phyloP scores from a whole-genome alignment of 2,888 invertebrate genomes.

The Ypsolopha sequella region DNA sequence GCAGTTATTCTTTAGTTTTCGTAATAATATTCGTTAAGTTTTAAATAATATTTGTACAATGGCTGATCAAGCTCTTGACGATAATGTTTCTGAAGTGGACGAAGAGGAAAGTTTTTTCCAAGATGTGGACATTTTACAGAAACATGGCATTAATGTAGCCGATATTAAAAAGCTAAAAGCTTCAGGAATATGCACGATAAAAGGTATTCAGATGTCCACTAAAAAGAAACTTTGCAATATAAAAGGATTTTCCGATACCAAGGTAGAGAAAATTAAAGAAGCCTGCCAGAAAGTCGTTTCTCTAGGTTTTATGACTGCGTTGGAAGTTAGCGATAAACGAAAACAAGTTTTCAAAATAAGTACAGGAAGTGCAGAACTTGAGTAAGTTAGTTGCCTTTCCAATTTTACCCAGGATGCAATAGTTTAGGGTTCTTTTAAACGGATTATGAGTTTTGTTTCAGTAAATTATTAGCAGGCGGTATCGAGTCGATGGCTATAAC shows the following conservation, averaged over 20 bases:
- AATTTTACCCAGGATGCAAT: too few species aligned
- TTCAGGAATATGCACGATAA: slow-evolving; percentile 83
- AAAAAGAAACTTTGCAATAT: slow-evolving; percentile 78
- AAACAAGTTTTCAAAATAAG: slow-evolving; percentile 79
- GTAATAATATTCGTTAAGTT: not conserved
- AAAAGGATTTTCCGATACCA: slow-evolving; percentile 82
- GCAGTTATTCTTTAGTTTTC: too few species aligned
- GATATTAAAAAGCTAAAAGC: slow-evolving; percentile 84
- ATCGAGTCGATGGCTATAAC: slow-evolving; percentile 88
- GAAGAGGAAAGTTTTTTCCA: slow-evolving; percentile 80
- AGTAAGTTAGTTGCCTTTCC: slow-evolving; percentile 62
- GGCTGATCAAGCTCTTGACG: slow-evolving; percentile 54
- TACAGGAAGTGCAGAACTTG: slow-evolving; percentile 76
- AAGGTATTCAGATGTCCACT: slow-evolving; percentile 85
- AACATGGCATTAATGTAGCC: slow-evolving; percentile 75
- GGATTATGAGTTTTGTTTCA: slow-evolving; percentile 28
- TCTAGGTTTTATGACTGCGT: slow-evolving; percentile 79
- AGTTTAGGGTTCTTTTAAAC: not conserved
- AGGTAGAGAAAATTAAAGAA: slow-evolving; percentile 85
- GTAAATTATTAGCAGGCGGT: slow-evolving; percentile 82
- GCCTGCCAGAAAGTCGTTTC: slow-evolving; percentile 76
- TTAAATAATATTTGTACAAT: slow-evolving; percentile 16
- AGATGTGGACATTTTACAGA: slow-evolving; percentile 77
- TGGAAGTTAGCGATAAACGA: slow-evolving; percentile 79
- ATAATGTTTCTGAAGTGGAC: slow-evolving; percentile 62